These are phyloP conservation scores for Autographa pulchrina DNA, from an alignment of 2,888 invertebrate species.

Conservation along the genomic window DNA sequence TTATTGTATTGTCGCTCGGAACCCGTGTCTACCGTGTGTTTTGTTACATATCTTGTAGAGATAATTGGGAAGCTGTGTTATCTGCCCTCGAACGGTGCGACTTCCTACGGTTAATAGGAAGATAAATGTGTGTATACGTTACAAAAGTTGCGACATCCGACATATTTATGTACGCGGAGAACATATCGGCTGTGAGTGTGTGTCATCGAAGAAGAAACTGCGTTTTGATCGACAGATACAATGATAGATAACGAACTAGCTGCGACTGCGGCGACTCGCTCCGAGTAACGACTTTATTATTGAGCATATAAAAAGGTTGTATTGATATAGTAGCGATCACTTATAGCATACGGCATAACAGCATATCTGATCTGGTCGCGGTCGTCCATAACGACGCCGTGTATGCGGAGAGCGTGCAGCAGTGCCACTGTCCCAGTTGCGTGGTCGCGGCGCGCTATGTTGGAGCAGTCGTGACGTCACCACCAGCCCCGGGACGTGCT, in stretches of 20 bases:
- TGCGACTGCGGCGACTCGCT: background rate
- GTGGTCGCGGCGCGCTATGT: background rate
- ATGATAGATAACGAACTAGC: background rate
- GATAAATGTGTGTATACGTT: constrained; percentile 42
- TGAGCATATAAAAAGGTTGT: constrained; percentile 1
- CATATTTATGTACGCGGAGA: constrained; percentile 21
- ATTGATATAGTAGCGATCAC: constrained; percentile 1
- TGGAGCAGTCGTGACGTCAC: background rate
- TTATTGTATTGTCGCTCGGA: constrained; percentile 39
- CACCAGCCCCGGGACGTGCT: background rate
- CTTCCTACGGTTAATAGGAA: constrained; percentile 41
- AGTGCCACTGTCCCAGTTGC: background rate
- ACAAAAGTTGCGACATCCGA: constrained; percentile 34
- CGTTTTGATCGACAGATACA: constrained; percentile 6
- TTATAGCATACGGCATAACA: too few species aligned
- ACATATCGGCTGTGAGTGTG: background rate
- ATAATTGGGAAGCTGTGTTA: constrained; percentile 55
- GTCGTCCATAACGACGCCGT: background rate
- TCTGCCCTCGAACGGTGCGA: constrained; percentile 35
- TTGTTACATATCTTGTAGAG: constrained; percentile 50
- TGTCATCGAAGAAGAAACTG: background rate
- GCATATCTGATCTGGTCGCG: background rate
- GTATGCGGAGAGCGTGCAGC: background rate
- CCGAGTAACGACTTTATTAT: background rate
- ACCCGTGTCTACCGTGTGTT: constrained; percentile 48